Evolutionary conservation across 2,888 invertebrate genomes (phyloP).

Genomic region (Idaea dimidiata): DNA sequence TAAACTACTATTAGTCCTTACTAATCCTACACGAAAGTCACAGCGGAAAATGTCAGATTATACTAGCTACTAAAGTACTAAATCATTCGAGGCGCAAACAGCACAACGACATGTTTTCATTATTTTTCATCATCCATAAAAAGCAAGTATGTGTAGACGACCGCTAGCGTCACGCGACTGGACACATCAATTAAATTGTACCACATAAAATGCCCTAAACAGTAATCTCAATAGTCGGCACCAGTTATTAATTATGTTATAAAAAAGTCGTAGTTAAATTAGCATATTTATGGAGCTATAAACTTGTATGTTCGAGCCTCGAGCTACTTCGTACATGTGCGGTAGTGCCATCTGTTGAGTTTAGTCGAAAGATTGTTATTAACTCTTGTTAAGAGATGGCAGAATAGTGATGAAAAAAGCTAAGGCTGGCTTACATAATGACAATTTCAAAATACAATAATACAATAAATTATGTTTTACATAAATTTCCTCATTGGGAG

Average conservation of each 20-base stretch:
- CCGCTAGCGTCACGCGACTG: conserved; percentile 32
- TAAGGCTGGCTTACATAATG: too few species aligned
- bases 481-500: too few species aligned
- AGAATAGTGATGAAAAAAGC: too few species aligned
- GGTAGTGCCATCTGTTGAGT: conserved; percentile 27
- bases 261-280: conserved; percentile 76
- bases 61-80: conserved; percentile 37
- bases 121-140: conserved; percentile 74
- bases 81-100: conserved; percentile 64
- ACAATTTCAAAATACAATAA: too few species aligned
- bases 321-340: not conserved
- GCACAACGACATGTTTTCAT: conserved; percentile 69
- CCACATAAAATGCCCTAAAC: conserved; percentile 72
- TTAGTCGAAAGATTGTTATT: not conserved
- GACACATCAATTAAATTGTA: conserved; percentile 71
- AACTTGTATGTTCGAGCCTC: conserved; percentile 35
- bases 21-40: not conserved
- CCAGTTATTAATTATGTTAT: conserved; percentile 79
- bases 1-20: not conserved
- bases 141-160: conserved; percentile 59
- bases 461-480: too few species aligned
- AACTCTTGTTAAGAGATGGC: not conserved
- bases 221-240: conserved; percentile 63
- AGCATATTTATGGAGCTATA: conserved; percentile 74
- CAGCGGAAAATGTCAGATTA: not conserved